Conservation (phyloP, 2,113 vertebrate genomes). For the Crypturellus undulatus region DNA sequence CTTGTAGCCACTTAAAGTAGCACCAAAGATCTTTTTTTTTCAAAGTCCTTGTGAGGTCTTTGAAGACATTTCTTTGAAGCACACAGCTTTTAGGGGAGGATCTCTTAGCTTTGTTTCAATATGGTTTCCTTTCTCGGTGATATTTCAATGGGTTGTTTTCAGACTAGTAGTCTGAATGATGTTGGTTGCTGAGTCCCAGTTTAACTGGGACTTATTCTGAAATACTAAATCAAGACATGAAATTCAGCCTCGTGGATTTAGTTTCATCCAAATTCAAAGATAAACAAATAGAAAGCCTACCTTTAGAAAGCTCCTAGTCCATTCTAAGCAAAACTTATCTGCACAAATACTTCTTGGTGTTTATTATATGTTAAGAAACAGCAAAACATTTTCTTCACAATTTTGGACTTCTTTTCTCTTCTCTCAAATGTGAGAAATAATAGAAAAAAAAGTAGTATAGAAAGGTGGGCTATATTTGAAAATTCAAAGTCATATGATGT, state of each 20-base stretch:
- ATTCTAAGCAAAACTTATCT: neutral
- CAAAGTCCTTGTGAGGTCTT: neutral
- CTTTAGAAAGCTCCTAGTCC: neutral
- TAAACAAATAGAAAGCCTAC: neutral
- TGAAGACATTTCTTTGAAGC: neutral
- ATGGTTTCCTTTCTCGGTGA: neutral
- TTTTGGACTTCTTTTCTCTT: neutral
- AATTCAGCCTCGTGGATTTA: neutral
- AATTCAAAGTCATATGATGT: neutral
- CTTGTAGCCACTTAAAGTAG: neutral
- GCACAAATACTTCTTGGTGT: neutral
- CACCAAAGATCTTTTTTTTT: neutral
- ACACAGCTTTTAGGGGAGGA: neutral
- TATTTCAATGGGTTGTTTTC: neutral
- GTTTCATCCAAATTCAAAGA: neutral
- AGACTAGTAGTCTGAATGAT: neutral
- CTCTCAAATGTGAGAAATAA: neutral
- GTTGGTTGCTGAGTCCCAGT: neutral
- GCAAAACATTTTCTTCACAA: neutral
- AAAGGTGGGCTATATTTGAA: neutral
- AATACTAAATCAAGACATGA: neutral
- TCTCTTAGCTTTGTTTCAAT: neutral
- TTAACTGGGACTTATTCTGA: neutral
- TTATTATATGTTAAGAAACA: neutral
- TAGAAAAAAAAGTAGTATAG: too few relatives aligned